Base-by-base conservation (phyloP, 2,113 vertebrate genomes). In the Regulus satrapa region DNA sequence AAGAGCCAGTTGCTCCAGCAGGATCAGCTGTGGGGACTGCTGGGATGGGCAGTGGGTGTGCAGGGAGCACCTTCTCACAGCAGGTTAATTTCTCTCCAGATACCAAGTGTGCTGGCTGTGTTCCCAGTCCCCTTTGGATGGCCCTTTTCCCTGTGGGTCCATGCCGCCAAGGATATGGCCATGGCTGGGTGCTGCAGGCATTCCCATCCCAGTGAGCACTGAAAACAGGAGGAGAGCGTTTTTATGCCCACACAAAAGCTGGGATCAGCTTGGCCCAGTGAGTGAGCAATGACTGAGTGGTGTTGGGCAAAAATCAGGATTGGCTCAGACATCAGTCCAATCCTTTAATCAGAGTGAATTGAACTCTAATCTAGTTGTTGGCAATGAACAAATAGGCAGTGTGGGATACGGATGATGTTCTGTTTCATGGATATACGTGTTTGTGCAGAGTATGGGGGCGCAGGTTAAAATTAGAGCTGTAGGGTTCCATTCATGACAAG, bases 341-440 rank as follows among this genome's bases (percentile, higher is more conserved):
- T 91, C 76, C 84, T 91, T 78, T 91, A 92, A 92, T 91, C 89
- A 92, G 64, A 91, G 56, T 89, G 86, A 92, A 91, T 78, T 94
- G 89, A 91, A 69, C 87, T 92, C 85, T 91, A 88, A 94, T 94
- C 87, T 88, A 8, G 72, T 81, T 67, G 38, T 61, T 96, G 95
- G 90, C 94, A 94, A 15, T 25, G 55, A 75, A 36, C 61, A 81
- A 85, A 86, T 17, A 92, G 85, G 38, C 79, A 74, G 79, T 32
- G 75, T 80, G 74, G 72, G 90, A 71, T 83, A 59, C 40, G 59
- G 74, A 58, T 66, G 71, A 43, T 80, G 4, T 63, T 95, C 78
- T 58, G 55, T 90, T 90, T 74, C 82, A 46, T 54, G 67, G 82
- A 63, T 94, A 55, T 77, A 48, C 56, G 41, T 85, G 73, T 85